Evolutionary conservation across 2,113 vertebrate genomes (phyloP), one percentile per base, ranked within the genome.

Genomic region (Corvus moneduloides): DNA sequence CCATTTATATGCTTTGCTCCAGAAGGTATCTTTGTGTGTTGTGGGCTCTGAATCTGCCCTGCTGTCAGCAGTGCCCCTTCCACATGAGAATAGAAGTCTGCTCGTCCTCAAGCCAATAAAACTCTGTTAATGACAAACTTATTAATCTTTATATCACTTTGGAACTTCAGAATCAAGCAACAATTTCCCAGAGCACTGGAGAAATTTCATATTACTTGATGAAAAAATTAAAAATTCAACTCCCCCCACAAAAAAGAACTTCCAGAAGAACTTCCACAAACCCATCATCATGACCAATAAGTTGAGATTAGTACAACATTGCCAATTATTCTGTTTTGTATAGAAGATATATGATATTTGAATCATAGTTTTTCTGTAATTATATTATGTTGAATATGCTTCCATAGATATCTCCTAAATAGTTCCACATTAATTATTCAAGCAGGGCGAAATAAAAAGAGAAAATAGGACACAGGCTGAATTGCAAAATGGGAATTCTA

Each of bases 371-470:
- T 83, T 84, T 74, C 35, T 19, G 9, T 49, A 67, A 94, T 48
- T 80, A 20, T 11, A 71, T 80, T 37, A 59, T 16, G 13, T 67
- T 80, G 56, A 81, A 48, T 81, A 63, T 78, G 51, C 75, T 84
- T 82, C 46, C 21, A 63, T 13, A 73, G 68, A 24, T 37, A 83
- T 26, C 48, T 63, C 55, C 43, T 86, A 63, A 41, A n/a, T 20
- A 63, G 44, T 66, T 24, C 27, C 39, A 11, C 6, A 48, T 93
- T 87, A 95, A 96, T 95, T 93, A 95, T 93, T 96, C 74, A 96
- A 89, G 59, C 9, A 26, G n/a, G 54, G 59, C n/a, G 41, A 90
- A 83, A 86, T 89, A 90, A 83, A 96, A 95, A 84, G 93, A 94
- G 93, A 96, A 97, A 96, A 62, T 18, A 23, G 27, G 75, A 66